phyloP scores from a whole-genome alignment of 2,797 vertebrate genomes.

The Fistularia tabacaria region DNA sequence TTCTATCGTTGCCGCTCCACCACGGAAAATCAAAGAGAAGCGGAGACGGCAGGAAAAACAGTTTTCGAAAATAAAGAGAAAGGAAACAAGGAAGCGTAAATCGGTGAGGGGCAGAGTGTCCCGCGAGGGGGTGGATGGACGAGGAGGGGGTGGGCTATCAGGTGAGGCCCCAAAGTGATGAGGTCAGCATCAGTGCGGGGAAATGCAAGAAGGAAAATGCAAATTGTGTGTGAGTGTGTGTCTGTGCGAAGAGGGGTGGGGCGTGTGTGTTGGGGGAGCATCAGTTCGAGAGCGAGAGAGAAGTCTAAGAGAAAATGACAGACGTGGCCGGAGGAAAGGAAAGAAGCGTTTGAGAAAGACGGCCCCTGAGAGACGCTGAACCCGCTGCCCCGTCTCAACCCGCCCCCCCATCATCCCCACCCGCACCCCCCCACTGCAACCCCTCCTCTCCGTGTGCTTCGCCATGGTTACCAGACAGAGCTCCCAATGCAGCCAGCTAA shows the following conservation, averaged over 20 bases:
- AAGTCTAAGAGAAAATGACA: conserved; percentile 56
- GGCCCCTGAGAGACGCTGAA: conserved; percentile 67
- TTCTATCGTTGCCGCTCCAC: background rate
- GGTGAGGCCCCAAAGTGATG: conserved; percentile 38
- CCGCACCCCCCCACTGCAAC: conserved; percentile 11
- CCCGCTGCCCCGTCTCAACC: conserved; percentile 63
- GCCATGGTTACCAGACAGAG: conserved; percentile 78
- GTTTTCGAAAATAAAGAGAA: background rate
- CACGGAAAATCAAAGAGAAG: background rate
- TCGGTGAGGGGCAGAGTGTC: conserved; percentile 38
- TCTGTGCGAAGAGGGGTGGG: conserved; percentile 40
- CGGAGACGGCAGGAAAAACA: conserved; percentile 15
- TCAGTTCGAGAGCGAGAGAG: conserved; percentile 48
- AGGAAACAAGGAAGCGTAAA: conserved; percentile 10
- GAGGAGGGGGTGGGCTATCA: conserved; percentile 33
- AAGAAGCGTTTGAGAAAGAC: conserved; percentile 60
- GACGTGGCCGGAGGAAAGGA: conserved; percentile 60
- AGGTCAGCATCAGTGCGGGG: conserved; percentile 46
- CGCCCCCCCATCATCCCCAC: conserved; percentile 25
- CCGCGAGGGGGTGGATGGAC: conserved; percentile 23
- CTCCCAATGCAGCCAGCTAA: conserved; percentile 75
- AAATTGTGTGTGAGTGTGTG: conserved; percentile 44
- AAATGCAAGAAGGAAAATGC: conserved; percentile 41
- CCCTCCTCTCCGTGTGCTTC: conserved; percentile 61
- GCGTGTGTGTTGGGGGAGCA: background rate